These are phyloP conservation scores for Chiroxiphia lanceolata DNA, from an alignment of 2,797 vertebrate species.

Conservation along the genomic window DNA sequence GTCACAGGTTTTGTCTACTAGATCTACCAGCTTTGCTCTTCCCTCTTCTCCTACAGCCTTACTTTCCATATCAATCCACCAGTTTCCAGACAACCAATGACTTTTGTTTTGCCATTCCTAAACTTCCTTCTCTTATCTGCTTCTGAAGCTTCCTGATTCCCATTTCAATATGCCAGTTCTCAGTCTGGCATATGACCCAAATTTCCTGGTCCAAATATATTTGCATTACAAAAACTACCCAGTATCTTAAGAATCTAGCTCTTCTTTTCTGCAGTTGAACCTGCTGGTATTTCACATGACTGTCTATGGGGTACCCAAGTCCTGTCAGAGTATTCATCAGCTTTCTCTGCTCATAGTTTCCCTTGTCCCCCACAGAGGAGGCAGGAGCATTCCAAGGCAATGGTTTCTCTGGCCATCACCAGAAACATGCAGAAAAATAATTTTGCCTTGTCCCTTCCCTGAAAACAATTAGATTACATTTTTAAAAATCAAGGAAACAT, in stretches of 20 bases:
- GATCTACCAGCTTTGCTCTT: background rate
- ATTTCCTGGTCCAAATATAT: background rate
- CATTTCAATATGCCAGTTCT: background rate
- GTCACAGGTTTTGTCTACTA: background rate
- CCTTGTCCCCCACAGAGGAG: background rate
- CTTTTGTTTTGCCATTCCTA: background rate
- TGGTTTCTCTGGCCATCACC: background rate
- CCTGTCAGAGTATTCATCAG: background rate
- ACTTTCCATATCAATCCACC: background rate
- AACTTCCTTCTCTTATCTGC: background rate
- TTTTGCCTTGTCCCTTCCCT: background rate
- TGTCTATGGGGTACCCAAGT: background rate
- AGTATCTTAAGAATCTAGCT: background rate
- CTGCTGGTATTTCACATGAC: background rate
- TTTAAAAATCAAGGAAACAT: background rate
- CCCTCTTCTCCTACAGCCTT: background rate
- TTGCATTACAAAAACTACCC: background rate
- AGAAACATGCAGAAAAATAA: background rate
- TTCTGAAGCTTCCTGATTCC: background rate
- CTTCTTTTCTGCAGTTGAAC: background rate
- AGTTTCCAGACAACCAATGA: background rate
- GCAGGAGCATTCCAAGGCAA: background rate
- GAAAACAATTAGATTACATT: background rate
- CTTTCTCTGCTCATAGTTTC: background rate
- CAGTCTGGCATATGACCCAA: background rate